Conservation (phyloP, 2,888 invertebrate species). For the Arctia plantaginis region DNA sequence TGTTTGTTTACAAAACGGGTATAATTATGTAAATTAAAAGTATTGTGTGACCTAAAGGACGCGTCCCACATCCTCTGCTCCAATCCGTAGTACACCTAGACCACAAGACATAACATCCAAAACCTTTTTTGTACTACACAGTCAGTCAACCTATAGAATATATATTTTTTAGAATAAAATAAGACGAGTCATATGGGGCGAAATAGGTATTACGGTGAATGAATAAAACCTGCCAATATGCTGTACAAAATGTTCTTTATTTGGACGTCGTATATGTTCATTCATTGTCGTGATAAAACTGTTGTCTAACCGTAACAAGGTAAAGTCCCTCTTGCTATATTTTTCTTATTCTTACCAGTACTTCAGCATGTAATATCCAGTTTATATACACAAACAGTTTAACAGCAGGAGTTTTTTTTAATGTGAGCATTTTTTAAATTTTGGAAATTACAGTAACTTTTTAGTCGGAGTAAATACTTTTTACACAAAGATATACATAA, state of each 20-base stretch:
- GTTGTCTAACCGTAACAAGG: not conserved
- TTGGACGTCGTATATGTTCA: not conserved
- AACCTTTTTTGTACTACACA: no score
- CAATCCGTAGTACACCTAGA: no score
- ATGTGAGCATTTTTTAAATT: no score
- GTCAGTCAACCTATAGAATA: not conserved
- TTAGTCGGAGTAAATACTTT: no score
- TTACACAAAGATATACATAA: no score
- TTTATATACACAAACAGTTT: not conserved
- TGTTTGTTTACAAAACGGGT: no score
- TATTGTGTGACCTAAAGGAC: no score
- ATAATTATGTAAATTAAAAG: no score
- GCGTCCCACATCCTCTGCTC: no score
- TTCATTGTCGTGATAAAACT: not conserved
- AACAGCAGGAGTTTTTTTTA: no score
- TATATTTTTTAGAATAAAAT: not conserved
- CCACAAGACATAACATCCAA: no score
- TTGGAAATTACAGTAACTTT: no score
- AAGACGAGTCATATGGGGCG: not conserved
- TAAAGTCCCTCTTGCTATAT: not conserved
- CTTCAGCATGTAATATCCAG: not conserved
- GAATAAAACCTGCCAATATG: not conserved
- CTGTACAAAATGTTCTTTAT: not conserved
- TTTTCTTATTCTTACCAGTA: not conserved
- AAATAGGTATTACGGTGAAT: not conserved